Conservation (phyloP, 1,140 invertebrate genomes). For the Nasonia vitripennis region DNA sequence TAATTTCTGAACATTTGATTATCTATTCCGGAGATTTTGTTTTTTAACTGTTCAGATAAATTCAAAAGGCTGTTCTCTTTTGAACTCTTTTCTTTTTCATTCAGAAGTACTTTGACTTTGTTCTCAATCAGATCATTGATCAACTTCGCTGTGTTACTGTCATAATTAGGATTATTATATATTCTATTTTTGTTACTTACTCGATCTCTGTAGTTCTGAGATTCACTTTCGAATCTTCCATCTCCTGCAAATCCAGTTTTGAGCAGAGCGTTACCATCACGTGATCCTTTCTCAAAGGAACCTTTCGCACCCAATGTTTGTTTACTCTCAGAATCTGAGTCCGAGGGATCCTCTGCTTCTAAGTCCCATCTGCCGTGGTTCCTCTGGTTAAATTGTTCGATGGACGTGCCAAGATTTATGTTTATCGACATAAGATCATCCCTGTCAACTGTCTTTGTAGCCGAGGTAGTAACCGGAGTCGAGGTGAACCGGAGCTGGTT, state of each 20-base stretch:
- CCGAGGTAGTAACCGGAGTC: too few relatives aligned
- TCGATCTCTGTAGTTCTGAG: background rate
- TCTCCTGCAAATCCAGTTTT: background rate
- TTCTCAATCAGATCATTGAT: background rate
- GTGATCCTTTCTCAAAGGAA: too few relatives aligned
- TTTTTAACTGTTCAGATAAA: background rate
- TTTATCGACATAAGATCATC: too few relatives aligned
- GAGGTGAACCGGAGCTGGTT: too few relatives aligned
- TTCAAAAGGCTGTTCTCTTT: background rate
- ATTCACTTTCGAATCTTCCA: background rate
- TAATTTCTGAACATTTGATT: background rate
- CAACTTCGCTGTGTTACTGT: background rate
- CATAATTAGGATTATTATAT: background rate
- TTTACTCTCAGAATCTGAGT: background rate
- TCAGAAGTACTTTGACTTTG: background rate
- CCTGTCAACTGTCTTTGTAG: too few relatives aligned
- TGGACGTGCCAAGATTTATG: too few relatives aligned
- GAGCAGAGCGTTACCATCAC: too few relatives aligned
- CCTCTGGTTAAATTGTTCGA: too few relatives aligned
- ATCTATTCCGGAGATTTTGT: background rate
- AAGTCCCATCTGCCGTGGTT: too few relatives aligned
- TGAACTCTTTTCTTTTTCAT: background rate
- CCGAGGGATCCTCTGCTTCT: too few relatives aligned
- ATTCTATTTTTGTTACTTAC: background rate
- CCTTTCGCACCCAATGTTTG: too few relatives aligned